Evolutionary conservation across 2,797 vertebrate genomes (phyloP).

Genomic region (Gymnocypris eckloni): DNA sequence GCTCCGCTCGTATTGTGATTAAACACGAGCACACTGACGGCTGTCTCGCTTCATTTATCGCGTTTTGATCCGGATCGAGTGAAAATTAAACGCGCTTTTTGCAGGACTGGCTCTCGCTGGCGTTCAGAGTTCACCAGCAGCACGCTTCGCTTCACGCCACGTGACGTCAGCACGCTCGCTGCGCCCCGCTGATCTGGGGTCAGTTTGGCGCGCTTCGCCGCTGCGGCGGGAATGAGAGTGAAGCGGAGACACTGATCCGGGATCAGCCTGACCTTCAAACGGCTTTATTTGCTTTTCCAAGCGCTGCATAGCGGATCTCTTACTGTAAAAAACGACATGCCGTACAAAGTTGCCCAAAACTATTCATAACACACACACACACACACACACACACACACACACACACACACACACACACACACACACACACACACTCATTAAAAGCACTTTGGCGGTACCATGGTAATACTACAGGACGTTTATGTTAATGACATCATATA

Average conservation of each 20-base stretch:
- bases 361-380: too few relatives aligned
- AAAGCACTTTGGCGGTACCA: background rate
- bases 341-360: too few relatives aligned
- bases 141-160: background rate
- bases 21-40: background rate
- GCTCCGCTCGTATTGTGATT: background rate
- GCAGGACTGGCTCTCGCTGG: background rate
- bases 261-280: conserved; percentile 8
- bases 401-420: too few relatives aligned
- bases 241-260: background rate
- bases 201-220: background rate
- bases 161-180: background rate
- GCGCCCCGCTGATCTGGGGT: background rate
- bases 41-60: conserved; percentile 18
- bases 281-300: conserved; percentile 27
- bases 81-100: conserved; percentile 3
- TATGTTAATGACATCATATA: background rate
- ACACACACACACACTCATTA: background rate
- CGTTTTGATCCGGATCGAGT: conserved; percentile 6
- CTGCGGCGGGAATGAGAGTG: too few relatives aligned
- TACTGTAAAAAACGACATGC: background rate
- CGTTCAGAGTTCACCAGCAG: conserved; percentile 27
- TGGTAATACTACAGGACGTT: conserved; percentile 3
- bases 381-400: too few relatives aligned
- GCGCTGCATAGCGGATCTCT: conserved; percentile 24